These are phyloP conservation scores for Periophthalmodon schlosseri DNA, from an alignment of 2,113 vertebrate genomes.

Conservation along the genomic window DNA sequence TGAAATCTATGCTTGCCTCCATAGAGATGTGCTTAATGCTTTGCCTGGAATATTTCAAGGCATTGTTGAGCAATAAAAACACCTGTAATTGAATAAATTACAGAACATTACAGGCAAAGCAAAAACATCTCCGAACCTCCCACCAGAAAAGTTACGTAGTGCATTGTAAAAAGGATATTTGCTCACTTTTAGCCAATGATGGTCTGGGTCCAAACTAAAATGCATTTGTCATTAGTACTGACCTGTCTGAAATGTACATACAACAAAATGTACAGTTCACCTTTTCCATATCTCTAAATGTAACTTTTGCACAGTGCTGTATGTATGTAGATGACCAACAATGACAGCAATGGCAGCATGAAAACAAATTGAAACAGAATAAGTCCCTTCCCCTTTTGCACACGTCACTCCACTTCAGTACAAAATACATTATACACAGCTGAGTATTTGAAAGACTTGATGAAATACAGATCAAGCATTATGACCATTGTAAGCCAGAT, in stretches of 20 bases:
- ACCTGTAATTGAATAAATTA: not conserved
- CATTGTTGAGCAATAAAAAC: not conserved
- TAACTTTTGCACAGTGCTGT: not conserved
- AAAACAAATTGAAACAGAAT: not conserved
- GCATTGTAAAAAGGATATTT: not conserved
- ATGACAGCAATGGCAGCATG: not conserved
- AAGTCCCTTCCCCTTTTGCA: not conserved
- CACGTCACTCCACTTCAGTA: not conserved
- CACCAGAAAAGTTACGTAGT: not conserved
- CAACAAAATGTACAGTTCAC: not conserved
- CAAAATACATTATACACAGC: not conserved
- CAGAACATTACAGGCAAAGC: too few species aligned
- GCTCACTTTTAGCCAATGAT: too few species aligned
- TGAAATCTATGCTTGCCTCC: too few species aligned
- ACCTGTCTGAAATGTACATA: not conserved
- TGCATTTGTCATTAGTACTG: not conserved
- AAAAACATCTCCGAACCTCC: too few species aligned
- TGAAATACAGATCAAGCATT: not conserved
- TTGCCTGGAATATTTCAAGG: not conserved
- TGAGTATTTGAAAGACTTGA: conserved; percentile 43
- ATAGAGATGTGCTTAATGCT: not conserved
- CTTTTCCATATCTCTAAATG: too few species aligned
- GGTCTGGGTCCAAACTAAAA: not conserved
- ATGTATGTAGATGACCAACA: not conserved
- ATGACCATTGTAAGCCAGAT: not conserved